These are phyloP conservation scores for Emydura subglobosa DNA, from an alignment of 2,113 vertebrate species.

Conservation along the genomic window DNA sequence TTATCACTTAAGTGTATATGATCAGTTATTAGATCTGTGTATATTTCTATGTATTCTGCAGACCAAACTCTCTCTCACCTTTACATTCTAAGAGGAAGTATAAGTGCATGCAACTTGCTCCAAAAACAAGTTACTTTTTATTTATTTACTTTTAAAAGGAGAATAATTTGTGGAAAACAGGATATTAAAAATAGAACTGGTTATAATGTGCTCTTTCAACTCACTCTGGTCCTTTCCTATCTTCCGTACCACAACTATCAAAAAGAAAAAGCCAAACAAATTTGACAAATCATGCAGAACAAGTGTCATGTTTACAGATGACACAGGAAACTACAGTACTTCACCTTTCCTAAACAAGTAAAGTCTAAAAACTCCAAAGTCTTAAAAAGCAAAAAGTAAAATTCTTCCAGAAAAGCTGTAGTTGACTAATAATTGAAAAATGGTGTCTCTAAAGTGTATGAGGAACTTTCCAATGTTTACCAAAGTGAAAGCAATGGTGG, in stretches of 20 bases:
- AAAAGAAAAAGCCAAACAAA: background rate
- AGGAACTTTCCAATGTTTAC: background rate
- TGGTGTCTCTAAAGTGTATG: background rate
- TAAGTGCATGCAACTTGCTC: accelerated
- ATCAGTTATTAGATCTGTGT: background rate
- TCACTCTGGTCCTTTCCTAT: accelerated
- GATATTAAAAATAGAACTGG: background rate
- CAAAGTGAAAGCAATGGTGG: background rate
- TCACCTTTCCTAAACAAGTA: background rate
- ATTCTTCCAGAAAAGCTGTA: background rate
- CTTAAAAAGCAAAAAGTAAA: background rate
- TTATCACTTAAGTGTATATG: background rate
- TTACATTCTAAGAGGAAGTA: accelerated
- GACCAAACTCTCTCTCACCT: background rate
- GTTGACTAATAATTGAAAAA: background rate
- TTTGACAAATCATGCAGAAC: background rate
- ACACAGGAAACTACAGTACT: background rate
- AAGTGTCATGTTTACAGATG: background rate
- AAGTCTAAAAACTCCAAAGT: background rate
- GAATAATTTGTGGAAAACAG: background rate
- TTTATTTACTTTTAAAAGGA: accelerated
- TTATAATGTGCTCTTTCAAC: accelerated
- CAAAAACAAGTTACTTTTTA: background rate
- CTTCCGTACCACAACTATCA: background rate
- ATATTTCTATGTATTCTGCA: accelerated